These are phyloP conservation scores for Alaudala cheleensis DNA, from an alignment of 2,113 vertebrate species.

Conservation along the genomic window DNA sequence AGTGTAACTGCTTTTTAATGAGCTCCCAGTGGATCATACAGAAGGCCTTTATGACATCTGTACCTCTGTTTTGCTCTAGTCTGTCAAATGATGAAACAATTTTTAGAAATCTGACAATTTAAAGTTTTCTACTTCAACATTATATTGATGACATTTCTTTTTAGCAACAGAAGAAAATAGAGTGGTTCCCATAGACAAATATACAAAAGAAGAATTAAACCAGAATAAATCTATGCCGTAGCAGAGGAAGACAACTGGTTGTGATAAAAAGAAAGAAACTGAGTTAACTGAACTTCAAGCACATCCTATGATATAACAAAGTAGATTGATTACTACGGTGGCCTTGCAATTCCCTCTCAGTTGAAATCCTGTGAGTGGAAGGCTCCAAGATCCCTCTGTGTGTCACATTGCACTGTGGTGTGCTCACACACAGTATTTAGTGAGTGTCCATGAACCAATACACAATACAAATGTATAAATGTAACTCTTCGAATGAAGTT, in stretches of 20 bases:
- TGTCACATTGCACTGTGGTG: neutral
- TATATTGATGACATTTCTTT: neutral
- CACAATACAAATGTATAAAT: neutral
- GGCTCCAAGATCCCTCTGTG: neutral
- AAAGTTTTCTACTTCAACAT: neutral
- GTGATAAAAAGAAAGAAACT: neutral
- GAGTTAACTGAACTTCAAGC: neutral
- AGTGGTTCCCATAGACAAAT: neutral
- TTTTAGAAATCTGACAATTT: neutral
- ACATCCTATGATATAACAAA: neutral
- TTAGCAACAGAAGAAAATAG: neutral
- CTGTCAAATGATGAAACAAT: neutral
- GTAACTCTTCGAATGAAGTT: neutral
- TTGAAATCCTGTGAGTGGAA: neutral
- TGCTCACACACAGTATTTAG: neutral
- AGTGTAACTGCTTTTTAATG: slow-evolving; percentile 41
- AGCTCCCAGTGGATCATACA: slow-evolving; percentile 32
- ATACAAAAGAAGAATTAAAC: neutral
- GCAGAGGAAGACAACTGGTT: neutral
- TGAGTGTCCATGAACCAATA: neutral
- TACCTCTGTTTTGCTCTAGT: neutral
- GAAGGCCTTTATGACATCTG: neutral
- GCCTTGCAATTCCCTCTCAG: neutral
- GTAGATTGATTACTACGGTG: neutral
- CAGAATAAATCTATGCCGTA: neutral